phyloP scores from a whole-genome alignment of 2,888 invertebrate species.

The Drosophila infuscata region DNA sequence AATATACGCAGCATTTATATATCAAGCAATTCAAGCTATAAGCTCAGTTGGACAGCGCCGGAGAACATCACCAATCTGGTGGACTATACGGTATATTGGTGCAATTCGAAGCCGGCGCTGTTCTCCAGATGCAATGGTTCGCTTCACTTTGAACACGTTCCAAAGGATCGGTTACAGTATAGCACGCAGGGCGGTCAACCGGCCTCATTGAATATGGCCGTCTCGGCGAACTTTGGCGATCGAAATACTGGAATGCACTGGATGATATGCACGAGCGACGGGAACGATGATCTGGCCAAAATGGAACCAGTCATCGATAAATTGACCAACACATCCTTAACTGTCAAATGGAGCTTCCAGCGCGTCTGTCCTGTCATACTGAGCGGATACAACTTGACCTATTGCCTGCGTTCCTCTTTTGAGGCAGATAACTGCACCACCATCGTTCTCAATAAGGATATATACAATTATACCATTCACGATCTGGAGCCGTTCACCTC shows the following conservation, averaged over 20 bases:
- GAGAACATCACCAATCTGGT: slow-evolving; percentile 83
- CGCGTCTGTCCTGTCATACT: slow-evolving; percentile 91
- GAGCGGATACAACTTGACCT: slow-evolving; percentile 90
- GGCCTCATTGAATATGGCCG: slow-evolving; percentile 89
- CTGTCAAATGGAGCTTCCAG: slow-evolving; percentile 91
- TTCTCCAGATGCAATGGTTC: slow-evolving; percentile 88
- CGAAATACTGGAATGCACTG: slow-evolving; percentile 94
- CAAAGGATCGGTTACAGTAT: slow-evolving; percentile 71
- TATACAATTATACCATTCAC: slow-evolving; percentile 86
- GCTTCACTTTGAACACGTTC: slow-evolving; percentile 87
- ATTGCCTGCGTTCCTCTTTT: slow-evolving; percentile 86
- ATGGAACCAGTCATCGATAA: slow-evolving; percentile 77
- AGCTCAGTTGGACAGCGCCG: slow-evolving; percentile 90
- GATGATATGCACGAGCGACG: slow-evolving; percentile 88
- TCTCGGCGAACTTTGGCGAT: slow-evolving; percentile 90
- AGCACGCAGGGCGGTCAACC: slow-evolving; percentile 85
- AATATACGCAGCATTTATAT: slow-evolving; percentile 88
- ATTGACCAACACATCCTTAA: slow-evolving; percentile 85
- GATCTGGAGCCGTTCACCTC: slow-evolving; percentile 90
- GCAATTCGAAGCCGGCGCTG: slow-evolving; percentile 87
- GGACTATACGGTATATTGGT: slow-evolving; percentile 94
- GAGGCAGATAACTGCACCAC: slow-evolving; percentile 68
- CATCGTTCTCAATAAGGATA: slow-evolving; percentile 43
- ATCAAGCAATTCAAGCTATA: slow-evolving; percentile 88
- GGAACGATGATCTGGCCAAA: slow-evolving; percentile 79